Conservation (phyloP, 2,888 invertebrate species). For the Andrena flavipes region DNA sequence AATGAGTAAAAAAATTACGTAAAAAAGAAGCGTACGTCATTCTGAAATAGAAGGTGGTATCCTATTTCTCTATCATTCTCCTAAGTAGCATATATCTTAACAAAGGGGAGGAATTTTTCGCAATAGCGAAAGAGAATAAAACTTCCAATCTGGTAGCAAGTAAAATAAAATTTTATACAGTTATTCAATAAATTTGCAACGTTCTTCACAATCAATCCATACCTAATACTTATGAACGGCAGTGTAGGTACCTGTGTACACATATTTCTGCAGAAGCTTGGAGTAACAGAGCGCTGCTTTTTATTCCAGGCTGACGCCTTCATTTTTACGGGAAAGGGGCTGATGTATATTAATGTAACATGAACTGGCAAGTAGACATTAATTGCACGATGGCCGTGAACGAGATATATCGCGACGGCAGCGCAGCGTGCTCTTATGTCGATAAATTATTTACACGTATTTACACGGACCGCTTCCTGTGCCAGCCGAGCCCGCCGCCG, state of each 20-base stretch:
- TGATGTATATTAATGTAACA: constrained; percentile 20
- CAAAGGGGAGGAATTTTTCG: too few species aligned
- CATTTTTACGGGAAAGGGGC: constrained; percentile 25
- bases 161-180: too few species aligned
- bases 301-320: constrained; percentile 28
- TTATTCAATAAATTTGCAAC: too few species aligned
- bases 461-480: constrained; percentile 59
- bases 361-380: constrained; percentile 57
- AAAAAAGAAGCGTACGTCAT: too few species aligned
- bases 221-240: too few species aligned
- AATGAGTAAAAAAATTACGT: too few species aligned
- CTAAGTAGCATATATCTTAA: too few species aligned
- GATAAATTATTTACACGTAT: constrained; percentile 71
- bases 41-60: too few species aligned
- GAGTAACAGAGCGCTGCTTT: not conserved
- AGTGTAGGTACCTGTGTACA: not conserved
- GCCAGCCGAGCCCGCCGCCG: constrained; percentile 26
- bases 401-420: constrained; percentile 60
- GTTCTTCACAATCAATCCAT: too few species aligned
- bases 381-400: constrained; percentile 61
- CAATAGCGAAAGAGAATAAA: too few species aligned
- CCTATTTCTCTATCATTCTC: too few species aligned
- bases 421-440: constrained; percentile 46
- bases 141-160: too few species aligned
- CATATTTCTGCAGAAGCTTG: not conserved